Percentiles rank a stretch among this genome's conserved stretches.
These are phyloP conservation scores for Pocota personata DNA, from an alignment of 2,888 invertebrate genomes.

Conservation along the genomic window DNA sequence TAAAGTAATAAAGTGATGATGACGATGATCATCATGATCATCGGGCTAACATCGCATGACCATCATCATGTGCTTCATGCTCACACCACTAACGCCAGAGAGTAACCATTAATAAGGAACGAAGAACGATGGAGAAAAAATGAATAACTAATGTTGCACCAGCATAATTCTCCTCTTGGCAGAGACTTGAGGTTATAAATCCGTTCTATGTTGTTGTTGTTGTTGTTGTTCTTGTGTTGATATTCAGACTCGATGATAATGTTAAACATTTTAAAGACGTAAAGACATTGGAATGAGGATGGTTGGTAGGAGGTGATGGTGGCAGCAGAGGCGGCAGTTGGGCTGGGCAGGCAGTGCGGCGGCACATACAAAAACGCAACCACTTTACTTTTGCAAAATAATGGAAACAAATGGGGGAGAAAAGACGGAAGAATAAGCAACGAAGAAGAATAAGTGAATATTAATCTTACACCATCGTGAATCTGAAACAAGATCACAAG, in stretches of 20 bases:
- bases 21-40: conserved; percentile 52
- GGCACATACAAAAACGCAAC: conserved; percentile 54
- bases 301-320: not conserved
- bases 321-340: conserved; percentile 56
- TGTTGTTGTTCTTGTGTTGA: conserved; percentile 28
- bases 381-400: conserved; percentile 67
- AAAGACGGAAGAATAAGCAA: not conserved
- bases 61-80: conserved; percentile 42
- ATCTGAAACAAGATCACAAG: conserved; percentile 50
- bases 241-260: conserved; percentile 59
- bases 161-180: conserved; percentile 41
- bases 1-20: conserved; percentile 66
- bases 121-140: conserved; percentile 5
- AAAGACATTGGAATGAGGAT: conserved; percentile 41
- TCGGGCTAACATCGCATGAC: conserved; percentile 67
- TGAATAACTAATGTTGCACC: conserved; percentile 54
- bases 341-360: conserved; percentile 54
- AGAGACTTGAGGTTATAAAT: conserved; percentile 56
- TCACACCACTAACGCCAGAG: conserved; percentile 58
- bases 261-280: conserved; percentile 70
- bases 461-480: conserved; percentile 65
- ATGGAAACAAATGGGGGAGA: conserved; percentile 3
- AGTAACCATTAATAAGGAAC: conserved; percentile 42
- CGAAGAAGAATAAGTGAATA: conserved; percentile 67
- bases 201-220: conserved; percentile 39